Evolutionary conservation across 2,888 invertebrate species (phyloP), one percentile per base, ranked within the genome.

Genomic region (Athrips mouffetella): DNA sequence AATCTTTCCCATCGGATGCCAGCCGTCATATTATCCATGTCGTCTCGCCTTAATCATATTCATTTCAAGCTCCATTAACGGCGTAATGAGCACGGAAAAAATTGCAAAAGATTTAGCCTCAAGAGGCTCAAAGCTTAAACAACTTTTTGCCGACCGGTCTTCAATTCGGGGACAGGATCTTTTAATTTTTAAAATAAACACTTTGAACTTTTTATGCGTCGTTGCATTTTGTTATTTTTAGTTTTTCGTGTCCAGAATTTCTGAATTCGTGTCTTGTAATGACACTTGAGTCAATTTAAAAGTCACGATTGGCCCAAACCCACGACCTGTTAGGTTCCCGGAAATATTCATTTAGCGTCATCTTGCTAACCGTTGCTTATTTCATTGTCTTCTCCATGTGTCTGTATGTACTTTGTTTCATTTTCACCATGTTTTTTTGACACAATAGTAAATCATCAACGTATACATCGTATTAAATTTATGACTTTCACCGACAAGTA

Each of bases 11-110:
- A 18, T 42, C 27, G 27, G 7, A 25, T 27, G 15, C 29, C 8
- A n/a, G 42, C 29, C 15, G 29, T 42, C 33, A 25, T 25, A 35
- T 45, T 23, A 45, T 23, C 45, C 45, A 45, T 45, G 31, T 45
- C 16, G 18, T 27, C 16, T 44, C 20, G 30, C 18, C 15, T 46
- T 40, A 46, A 46, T 46, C 35, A 46, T 46, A 46, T 47, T 39
- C 37, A 47, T 47, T 47, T 47, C 29, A 47, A 15, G 46, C 46
- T 39, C 30, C 47, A 47, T 47, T 47, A 29, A 20, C 18, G 11
- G 29, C 29, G 40, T 47, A 40, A 47, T 40, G 47, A 40, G 33
- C 11, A 7, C 11, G 4, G 20, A 42, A 46, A 46, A 46, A 46
- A 46, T 45, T 13, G 31, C 31, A 45, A 37, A 8, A 29, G 25